A percentile compares a stretch with the other conserved stretches of the same genome.
phyloP scores from a whole-genome alignment of 2,888 invertebrate genomes.

The Cerastoderma edule region DNA sequence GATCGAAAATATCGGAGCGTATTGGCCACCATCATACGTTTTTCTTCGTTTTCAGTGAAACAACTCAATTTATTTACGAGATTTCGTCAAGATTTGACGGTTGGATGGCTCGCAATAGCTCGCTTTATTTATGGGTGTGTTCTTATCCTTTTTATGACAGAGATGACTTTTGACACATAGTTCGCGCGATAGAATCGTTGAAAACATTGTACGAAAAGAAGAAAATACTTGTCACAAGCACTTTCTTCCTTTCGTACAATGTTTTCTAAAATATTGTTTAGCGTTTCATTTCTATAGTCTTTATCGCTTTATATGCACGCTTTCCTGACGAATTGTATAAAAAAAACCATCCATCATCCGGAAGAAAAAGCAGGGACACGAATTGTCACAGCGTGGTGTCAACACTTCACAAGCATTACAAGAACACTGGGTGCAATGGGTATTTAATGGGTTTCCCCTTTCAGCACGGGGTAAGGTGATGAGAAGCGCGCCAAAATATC shows the following conservation, averaged over 20 bases:
- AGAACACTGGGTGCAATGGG: slow-evolving; percentile 19
- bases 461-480: slow-evolving; percentile 5
- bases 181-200: too few species aligned
- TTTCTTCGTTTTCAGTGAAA: not conserved
- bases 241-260: too few species aligned
- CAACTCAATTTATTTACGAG: not conserved
- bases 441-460: slow-evolving; percentile 24
- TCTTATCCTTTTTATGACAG: too few species aligned
- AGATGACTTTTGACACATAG: too few species aligned
- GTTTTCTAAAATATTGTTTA: too few species aligned
- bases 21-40: not conserved
- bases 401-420: not conserved
- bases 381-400: slow-evolving; percentile 1
- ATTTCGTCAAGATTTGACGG: slow-evolving; percentile 5
- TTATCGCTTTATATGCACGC: too few species aligned
- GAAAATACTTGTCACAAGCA: too few species aligned
- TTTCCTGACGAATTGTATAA: too few species aligned
- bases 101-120: not conserved
- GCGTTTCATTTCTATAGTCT: too few species aligned
- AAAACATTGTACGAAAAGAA: not conserved
- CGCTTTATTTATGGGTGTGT: slow-evolving; percentile 1
- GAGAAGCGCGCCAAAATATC: slow-evolving; percentile 30
- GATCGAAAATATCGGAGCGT: not conserved
- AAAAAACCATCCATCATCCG: too few species aligned
- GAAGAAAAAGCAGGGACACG: not conserved